Base-by-base conservation (phyloP, 2,797 vertebrate species). In the Acanthurus lineatus region DNA sequence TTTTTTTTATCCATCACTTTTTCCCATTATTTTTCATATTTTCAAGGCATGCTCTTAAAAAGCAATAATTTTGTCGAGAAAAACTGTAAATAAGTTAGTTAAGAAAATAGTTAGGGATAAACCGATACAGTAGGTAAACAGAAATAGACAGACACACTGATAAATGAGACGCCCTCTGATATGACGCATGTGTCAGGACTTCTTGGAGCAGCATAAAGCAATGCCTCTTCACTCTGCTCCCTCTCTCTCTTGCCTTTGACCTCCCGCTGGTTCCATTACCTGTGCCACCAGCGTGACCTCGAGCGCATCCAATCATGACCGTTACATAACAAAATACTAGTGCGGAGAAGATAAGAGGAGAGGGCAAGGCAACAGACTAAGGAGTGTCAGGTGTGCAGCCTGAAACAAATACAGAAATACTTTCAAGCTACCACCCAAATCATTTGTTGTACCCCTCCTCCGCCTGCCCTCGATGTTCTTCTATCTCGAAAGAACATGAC, bases 241-340 rank as follows among this genome's bases (percentile, higher is more conserved):
- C 59, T 84, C 57, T 77, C 69, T 85, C 76, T 65, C 81, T 76
- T 63, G 78, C 86, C 88, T 86, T 75, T 91, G 91, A 93, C 90
- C 88, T 86, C 87, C 86, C 69, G 71, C 86, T 68, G 84, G 81
- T 87, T 90, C 89, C 77, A 91, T 91, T 86, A 91, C 90, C 80
- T 78, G 79, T 20, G 20, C 76, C 80, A 79, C 78, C 89, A 20
- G 61, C 44, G 10, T 47, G 64, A 92, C 91, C 91, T 85, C 45
- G 32, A 86, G 82, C 45, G 19, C 84, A 82, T 89, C 84, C 83
- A 85, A 86, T 91, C 83, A 69, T 47, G 4, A 49, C 79, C 0
- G 81, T 91, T 91, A 84, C 87, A 59, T 88, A 88, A 91, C 81
- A 77, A 84, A 87, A 81, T 79, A 82, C 65, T 66, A 82, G 79